Evolutionary conservation across 2,888 invertebrate species (phyloP).

Genomic region (Melanargia galathea): DNA sequence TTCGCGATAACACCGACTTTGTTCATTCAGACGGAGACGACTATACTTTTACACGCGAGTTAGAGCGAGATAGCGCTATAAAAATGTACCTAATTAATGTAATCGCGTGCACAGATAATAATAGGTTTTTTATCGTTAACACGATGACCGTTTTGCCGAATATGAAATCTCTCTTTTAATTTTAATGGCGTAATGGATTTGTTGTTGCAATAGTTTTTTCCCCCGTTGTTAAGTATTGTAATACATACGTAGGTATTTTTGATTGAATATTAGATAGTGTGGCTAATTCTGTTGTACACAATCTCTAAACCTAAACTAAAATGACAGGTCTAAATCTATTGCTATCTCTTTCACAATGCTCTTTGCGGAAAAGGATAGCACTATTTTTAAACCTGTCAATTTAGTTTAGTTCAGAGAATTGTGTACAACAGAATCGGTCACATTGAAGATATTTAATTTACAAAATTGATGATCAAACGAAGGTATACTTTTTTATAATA

Average conservation of each 20-base stretch:
- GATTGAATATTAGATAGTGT: no score
- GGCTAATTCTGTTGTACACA: no score
- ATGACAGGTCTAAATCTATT: no score
- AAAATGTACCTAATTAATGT: slow-evolving; percentile 52
- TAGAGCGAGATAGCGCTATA: slow-evolving; percentile 36
- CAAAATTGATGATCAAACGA: no score
- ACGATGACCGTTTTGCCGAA: slow-evolving; percentile 34
- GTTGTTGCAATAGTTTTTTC: background rate
- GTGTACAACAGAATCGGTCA: no score
- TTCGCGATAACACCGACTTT: slow-evolving; percentile 69
- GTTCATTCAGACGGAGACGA: slow-evolving; percentile 54
- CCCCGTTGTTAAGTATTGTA: background rate
- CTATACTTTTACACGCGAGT: slow-evolving; percentile 15
- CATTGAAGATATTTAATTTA: no score
- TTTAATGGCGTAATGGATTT: slow-evolving; percentile 20
- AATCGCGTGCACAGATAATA: slow-evolving; percentile 39
- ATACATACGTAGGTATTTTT: background rate
- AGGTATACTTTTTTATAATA: no score
- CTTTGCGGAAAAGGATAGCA: no score
- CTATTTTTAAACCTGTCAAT: no score
- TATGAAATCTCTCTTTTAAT: slow-evolving; percentile 31
- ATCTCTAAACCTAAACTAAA: no score
- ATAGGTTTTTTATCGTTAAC: slow-evolving; percentile 35
- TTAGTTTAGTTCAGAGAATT: no score
- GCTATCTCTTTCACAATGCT: no score